Evolutionary conservation across 2,888 invertebrate genomes (phyloP).

Genomic region (Auanema sp.): DNA sequence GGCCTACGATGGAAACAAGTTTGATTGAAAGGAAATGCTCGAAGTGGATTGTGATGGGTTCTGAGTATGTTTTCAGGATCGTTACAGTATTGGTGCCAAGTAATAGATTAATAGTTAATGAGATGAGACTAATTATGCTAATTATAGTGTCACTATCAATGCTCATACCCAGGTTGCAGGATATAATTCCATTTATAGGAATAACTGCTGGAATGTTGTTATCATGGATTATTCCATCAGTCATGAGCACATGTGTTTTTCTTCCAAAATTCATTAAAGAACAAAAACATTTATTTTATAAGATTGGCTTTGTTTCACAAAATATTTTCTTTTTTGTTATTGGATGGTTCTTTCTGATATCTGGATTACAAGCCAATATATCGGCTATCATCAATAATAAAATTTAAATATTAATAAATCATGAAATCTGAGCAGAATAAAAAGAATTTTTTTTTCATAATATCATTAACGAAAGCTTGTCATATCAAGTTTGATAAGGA

Average conservation of each 20-base stretch:
- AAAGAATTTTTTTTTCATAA: too few species aligned
- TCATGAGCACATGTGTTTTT: constrained; percentile 42
- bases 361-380: constrained; percentile 44
- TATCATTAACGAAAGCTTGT: too few species aligned
- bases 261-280: constrained; percentile 22
- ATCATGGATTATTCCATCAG: constrained; percentile 52
- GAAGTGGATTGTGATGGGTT: background rate
- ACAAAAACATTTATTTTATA: background rate
- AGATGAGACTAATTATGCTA: background rate
- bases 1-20: constrained; percentile 73
- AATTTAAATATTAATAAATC: too few species aligned
- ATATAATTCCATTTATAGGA: constrained; percentile 54
- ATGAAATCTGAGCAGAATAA: too few species aligned
- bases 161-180: constrained; percentile 45
- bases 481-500: too few species aligned
- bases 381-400: constrained; percentile 1
- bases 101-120: background rate
- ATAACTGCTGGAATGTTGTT: constrained; percentile 49
- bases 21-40: background rate
- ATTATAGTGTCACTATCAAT: constrained; percentile 46
- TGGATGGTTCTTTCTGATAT: constrained; percentile 45
- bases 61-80: constrained; percentile 1
- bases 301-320: constrained; percentile 11
- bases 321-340: constrained; percentile 26
- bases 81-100: background rate